Percentiles rank a stretch among this genome's conserved stretches.
Conservation (phyloP, 2,888 invertebrate species). For the Pristionchus maxplancki region DNA sequence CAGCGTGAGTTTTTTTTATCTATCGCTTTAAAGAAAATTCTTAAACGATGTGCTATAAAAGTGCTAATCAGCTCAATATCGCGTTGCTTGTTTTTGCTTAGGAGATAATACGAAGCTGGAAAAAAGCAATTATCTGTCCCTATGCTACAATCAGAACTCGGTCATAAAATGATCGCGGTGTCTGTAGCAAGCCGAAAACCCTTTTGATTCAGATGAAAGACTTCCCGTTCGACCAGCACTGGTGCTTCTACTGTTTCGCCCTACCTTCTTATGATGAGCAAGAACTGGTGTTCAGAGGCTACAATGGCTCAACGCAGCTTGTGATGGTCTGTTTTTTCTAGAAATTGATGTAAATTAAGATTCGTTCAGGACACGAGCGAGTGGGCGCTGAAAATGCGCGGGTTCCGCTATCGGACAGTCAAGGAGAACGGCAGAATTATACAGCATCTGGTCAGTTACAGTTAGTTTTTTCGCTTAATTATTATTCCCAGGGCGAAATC, state of each 20-base stretch:
- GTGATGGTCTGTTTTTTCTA: too few relatives aligned
- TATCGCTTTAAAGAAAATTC: too few relatives aligned
- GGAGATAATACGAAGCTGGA: too few relatives aligned
- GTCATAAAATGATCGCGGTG: too few relatives aligned
- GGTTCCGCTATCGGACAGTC: neutral
- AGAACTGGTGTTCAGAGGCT: neutral
- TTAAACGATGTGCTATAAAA: too few relatives aligned
- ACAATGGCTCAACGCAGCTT: neutral
- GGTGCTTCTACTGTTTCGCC: conserved; percentile 46
- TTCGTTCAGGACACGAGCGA: conserved; percentile 28
- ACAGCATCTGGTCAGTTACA: neutral
- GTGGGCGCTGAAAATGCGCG: neutral
- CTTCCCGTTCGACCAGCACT: conserved; percentile 42
- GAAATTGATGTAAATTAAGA: too few relatives aligned
- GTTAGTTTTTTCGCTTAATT: neutral
- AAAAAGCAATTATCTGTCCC: too few relatives aligned
- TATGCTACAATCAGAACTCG: too few relatives aligned
- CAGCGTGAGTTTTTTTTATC: too few relatives aligned
- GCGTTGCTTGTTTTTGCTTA: too few relatives aligned
- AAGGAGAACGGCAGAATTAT: neutral
- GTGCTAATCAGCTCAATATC: too few relatives aligned
- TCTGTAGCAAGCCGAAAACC: too few relatives aligned
- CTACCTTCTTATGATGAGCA: neutral
- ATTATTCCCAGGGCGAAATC: neutral
- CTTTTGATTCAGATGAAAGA: neutral